Base-by-base conservation (phyloP, 2,113 vertebrate species). In the Myiozetetes cayanensis region DNA sequence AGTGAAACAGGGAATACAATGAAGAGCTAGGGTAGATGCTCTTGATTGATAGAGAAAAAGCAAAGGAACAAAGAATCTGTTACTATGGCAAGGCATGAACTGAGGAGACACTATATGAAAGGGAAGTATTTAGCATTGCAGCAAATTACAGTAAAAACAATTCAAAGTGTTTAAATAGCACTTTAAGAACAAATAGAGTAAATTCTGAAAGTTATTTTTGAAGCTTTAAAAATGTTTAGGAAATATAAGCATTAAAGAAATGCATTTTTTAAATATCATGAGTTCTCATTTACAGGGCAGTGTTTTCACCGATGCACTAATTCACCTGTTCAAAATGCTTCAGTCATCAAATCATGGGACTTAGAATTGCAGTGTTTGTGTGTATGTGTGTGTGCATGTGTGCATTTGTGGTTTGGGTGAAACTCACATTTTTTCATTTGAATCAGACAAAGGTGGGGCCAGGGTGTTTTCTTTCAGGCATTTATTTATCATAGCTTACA, bases 401-500 rank as follows among this genome's bases (percentile, higher is more conserved):
- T 83, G 61, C 47, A 35, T 83, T 76, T 82, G 86, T 93, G 91
- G 94, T 86, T 93, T 90, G 83, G 75, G 44, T 92, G 93, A 97
- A 96, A 97, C 94, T 94, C 56, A 81, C 91, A 91, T 95, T 94
- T 92, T 91, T 88, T 88, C 75, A 89, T 93, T 89, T 96, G 90
- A 96, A 96, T 96, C 91, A 96, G 90, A 95, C 87, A 71, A 84
- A 96, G 92, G 95, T 95, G 95, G 75, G 44, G 96, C 67, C 72
- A 93, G 86, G 91, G 93, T 89, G 96, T 97, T 97, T 96, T 94
- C 94, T 96, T 91, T 85, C 76, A 90, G 85, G 87, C 55, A 90
- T 95, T 95, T 92, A 85, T 97, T 97, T 97, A 96, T 86, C 85
- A 77, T 92, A 92, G 89, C 79, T 90, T 96, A 89, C 33, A 82